Conservation (phyloP, 2,113 vertebrate genomes). For the Gavia stellata region DNA sequence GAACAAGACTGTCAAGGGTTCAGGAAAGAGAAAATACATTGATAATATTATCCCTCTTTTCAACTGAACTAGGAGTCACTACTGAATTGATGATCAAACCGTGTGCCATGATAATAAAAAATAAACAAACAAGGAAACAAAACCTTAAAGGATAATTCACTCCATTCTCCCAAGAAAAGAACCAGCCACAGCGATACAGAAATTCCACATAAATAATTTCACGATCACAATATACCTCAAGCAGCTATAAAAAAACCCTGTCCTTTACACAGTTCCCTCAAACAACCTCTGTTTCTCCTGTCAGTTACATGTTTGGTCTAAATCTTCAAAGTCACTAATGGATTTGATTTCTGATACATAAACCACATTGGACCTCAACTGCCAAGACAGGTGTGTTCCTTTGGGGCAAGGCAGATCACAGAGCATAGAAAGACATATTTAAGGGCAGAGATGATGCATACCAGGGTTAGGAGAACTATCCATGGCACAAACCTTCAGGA, state of each 20-base stretch:
- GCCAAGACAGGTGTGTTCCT: background rate
- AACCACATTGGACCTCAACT: background rate
- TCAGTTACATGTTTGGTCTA: background rate
- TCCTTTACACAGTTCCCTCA: background rate
- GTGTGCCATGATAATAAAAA: background rate
- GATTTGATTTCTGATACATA: background rate
- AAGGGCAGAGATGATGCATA: background rate
- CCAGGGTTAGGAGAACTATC: background rate
- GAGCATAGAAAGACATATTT: background rate
- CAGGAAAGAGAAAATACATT: background rate
- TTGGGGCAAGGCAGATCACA: background rate
- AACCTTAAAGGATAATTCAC: background rate
- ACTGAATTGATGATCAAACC: background rate
- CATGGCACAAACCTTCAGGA: background rate
- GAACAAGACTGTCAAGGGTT: background rate
- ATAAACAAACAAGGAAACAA: background rate
- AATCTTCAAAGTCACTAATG: background rate
- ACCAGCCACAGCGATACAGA: background rate
- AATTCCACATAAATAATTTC: background rate
- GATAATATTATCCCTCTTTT: background rate
- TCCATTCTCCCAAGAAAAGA: background rate
- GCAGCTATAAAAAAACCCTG: background rate
- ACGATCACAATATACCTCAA: background rate
- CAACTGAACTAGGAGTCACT: background rate
- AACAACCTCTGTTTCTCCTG: background rate